phyloP scores from a whole-genome alignment of 2,888 invertebrate genomes.

The Acleris sparsana region DNA sequence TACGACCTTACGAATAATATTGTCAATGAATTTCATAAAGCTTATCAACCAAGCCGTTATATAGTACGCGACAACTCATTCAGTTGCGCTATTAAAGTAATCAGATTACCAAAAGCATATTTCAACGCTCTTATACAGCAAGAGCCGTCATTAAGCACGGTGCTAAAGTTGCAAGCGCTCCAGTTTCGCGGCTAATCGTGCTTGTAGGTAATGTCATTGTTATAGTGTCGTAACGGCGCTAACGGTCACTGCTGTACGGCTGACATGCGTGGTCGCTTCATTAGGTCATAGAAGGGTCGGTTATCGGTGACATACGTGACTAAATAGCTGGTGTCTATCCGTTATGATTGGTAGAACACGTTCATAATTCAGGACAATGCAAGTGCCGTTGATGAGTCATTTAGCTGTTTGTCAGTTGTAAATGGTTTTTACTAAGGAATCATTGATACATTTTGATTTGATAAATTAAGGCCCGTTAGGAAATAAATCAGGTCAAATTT shows the following conservation, averaged over 20 bases:
- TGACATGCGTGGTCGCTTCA: slow-evolving; percentile 26
- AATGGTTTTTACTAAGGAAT: too few relatives aligned
- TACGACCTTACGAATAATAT: too few relatives aligned
- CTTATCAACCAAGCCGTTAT: too few relatives aligned
- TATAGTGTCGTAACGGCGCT: slow-evolving; percentile 38
- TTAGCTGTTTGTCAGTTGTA: too few relatives aligned
- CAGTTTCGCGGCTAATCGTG: slow-evolving; percentile 35
- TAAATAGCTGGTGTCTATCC: background rate
- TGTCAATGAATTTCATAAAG: too few relatives aligned
- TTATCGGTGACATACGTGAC: slow-evolving; percentile 1
- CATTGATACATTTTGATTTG: too few relatives aligned
- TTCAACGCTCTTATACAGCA: slow-evolving; percentile 8
- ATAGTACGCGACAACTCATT: background rate
- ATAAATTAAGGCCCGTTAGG: too few relatives aligned
- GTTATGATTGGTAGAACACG: too few relatives aligned
- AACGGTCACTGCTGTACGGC: slow-evolving; percentile 32
- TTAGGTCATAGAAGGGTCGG: slow-evolving; percentile 12
- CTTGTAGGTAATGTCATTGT: slow-evolving; percentile 35
- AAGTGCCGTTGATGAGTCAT: too few relatives aligned
- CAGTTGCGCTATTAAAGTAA: background rate
- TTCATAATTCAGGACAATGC: too few relatives aligned
- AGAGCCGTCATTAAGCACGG: slow-evolving; percentile 24
- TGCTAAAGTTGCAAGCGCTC: slow-evolving; percentile 27
- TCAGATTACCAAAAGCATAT: slow-evolving; percentile 20
- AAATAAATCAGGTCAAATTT: too few relatives aligned